A percentile compares a stretch with the other conserved stretches of the same genome.
phyloP scores from a whole-genome alignment of 2,113 vertebrate genomes.

The Macrotus californicus region DNA sequence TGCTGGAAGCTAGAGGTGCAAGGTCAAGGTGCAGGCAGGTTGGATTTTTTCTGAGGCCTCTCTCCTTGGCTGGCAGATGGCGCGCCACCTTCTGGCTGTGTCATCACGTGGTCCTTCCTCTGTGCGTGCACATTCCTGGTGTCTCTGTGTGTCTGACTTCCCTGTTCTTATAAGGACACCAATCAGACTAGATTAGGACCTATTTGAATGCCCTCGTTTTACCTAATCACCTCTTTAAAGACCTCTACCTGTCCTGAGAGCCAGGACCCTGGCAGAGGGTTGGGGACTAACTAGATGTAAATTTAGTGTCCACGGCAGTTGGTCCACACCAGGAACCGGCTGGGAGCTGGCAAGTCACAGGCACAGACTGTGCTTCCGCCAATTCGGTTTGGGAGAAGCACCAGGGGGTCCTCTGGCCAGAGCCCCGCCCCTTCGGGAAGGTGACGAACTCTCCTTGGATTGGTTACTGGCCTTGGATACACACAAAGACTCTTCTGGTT shows the following conservation, averaged over 20 bases:
- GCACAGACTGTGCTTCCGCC: accelerated
- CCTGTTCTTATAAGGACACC: not conserved
- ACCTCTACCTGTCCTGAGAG: not conserved
- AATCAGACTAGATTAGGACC: not conserved
- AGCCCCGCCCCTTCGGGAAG: not conserved
- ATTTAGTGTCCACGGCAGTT: accelerated
- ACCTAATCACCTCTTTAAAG: not conserved
- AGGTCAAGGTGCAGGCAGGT: too few species aligned
- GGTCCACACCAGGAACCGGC: not conserved
- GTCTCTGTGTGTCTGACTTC: not conserved
- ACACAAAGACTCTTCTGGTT: not conserved
- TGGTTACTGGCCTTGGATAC: not conserved
- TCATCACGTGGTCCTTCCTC: not conserved
- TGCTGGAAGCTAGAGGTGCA: not conserved
- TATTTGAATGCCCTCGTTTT: not conserved
- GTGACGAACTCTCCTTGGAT: not conserved
- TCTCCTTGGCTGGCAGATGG: not conserved
- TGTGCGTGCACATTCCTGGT: not conserved
- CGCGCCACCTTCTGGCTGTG: accelerated
- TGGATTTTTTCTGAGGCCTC: not conserved
- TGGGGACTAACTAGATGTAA: accelerated
- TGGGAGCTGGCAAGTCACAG: accelerated
- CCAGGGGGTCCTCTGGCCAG: not conserved
- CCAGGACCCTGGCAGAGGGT: not conserved
- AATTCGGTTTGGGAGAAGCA: not conserved